phyloP scores from a whole-genome alignment of 2,113 vertebrate species.

The Crypturellus undulatus region DNA sequence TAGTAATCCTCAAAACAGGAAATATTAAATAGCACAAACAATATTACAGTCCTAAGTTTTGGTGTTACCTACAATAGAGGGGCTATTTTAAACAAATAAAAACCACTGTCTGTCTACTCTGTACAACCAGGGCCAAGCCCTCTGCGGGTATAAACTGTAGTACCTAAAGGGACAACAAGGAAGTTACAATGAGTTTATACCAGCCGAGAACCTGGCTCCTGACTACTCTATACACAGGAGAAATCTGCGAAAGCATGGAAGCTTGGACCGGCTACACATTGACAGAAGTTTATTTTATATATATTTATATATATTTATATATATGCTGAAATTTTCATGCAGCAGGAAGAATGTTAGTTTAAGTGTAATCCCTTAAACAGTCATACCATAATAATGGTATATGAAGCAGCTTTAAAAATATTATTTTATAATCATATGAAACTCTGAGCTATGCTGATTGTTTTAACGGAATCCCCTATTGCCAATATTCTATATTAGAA shows the following conservation, averaged over 20 bases:
- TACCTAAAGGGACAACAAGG: background rate
- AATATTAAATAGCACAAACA: conserved; percentile 80
- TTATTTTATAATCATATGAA: conserved; percentile 53
- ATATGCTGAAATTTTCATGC: conserved; percentile 23
- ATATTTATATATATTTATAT: background rate
- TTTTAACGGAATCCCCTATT: conserved; percentile 49
- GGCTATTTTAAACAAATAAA: conserved; percentile 31
- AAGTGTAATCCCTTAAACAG: conserved; percentile 68
- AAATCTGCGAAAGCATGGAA: conserved; percentile 10
- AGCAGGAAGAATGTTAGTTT: conserved; percentile 63
- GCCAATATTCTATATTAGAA: conserved; percentile 47
- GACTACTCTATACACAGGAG: conserved; percentile 3
- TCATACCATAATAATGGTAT: conserved; percentile 59
- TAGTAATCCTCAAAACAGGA: conserved; percentile 75
- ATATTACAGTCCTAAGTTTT: conserved; percentile 73
- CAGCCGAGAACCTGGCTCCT: conserved; percentile 17
- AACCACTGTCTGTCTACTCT: conserved; percentile 33
- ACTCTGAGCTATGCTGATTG: conserved; percentile 48
- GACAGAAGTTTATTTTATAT: conserved; percentile 21
- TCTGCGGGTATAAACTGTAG: conserved; percentile 23
- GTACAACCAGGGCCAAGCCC: conserved; percentile 36
- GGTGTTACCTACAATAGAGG: conserved; percentile 73
- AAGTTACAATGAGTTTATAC: background rate
- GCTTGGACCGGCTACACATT: background rate
- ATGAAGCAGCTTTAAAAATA: conserved; percentile 65